A percentile compares a stretch with the other conserved stretches of the same genome.
Conservation (phyloP, 2,113 vertebrate species). For the Hydrochoerus hydrochaeris region DNA sequence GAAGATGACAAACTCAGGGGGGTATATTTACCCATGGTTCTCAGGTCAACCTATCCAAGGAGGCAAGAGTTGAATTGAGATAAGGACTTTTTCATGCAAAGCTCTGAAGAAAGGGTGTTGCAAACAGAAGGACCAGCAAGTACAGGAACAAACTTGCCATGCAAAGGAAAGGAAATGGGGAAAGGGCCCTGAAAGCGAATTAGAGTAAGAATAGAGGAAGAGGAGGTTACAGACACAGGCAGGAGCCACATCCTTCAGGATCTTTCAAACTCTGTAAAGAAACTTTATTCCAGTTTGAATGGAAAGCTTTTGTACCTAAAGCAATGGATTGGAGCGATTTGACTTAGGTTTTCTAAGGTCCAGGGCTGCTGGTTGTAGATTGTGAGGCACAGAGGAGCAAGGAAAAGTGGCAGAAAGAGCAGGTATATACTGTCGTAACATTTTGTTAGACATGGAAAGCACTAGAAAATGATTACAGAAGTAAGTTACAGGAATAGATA, state of each 20-base stretch:
- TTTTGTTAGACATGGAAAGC: not conserved
- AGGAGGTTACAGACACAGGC: not conserved
- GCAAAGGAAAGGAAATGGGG: not conserved
- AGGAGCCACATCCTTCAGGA: not conserved
- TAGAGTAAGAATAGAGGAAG: not conserved
- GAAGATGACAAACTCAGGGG: conserved; percentile 3
- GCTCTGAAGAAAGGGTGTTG: not conserved
- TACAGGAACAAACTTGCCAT: not conserved
- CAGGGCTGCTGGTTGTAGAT: not conserved
- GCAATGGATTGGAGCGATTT: not conserved
- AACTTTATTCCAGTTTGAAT: conserved; percentile 17
- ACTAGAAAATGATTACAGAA: not conserved
- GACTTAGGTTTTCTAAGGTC: not conserved
- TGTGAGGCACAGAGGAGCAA: not conserved
- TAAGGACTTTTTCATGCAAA: not conserved
- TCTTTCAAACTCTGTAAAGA: not conserved
- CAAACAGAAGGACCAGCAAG: not conserved
- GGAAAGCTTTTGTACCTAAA: not conserved
- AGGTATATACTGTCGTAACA: not conserved
- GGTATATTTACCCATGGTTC: not conserved
- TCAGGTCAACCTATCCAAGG: not conserved
- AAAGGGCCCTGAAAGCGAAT: not conserved
- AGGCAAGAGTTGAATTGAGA: not conserved
- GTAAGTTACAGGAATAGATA: not conserved
- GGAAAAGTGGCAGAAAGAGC: not conserved